Evolutionary conservation across 2,888 invertebrate genomes (phyloP).

Genomic region (Apodemia zela): DNA sequence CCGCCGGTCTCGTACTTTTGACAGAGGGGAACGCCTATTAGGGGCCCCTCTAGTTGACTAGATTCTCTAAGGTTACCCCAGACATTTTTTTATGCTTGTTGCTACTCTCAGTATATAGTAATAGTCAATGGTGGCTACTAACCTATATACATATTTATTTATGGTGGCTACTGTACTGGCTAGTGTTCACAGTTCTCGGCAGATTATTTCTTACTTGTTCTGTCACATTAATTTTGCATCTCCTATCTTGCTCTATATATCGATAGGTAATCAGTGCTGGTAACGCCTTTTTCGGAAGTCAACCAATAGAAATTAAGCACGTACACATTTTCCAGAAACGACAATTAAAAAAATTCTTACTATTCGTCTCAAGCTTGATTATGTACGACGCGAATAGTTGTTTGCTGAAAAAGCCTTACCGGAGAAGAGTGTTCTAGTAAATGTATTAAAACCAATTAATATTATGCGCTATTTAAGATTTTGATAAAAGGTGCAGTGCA

Average conservation of each 20-base stretch:
- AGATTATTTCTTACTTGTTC: conserved; percentile 2
- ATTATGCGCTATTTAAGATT: conserved; percentile 53
- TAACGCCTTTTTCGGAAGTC: conserved; percentile 42
- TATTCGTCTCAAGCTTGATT: conserved; percentile 53
- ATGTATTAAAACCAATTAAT: conserved; percentile 32
- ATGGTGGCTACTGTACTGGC: too few relatives aligned
- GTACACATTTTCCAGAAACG: conserved; percentile 53
- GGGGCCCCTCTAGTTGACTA: too few relatives aligned
- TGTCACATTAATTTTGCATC: conserved; percentile 17
- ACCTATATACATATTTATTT: too few relatives aligned
- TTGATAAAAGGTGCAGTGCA: conserved; percentile 29
- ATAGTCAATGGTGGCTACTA: too few relatives aligned
- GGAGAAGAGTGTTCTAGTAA: conserved; percentile 50
- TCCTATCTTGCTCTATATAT: conserved; percentile 38
- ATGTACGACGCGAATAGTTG: conserved; percentile 62
- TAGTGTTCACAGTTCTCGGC: too few relatives aligned
- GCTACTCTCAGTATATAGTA: too few relatives aligned
- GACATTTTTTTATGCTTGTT: too few relatives aligned
- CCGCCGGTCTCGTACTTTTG: too few relatives aligned
- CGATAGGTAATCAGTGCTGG: conserved; percentile 23
- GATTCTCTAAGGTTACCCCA: too few relatives aligned
- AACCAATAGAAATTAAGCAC: conserved; percentile 61
- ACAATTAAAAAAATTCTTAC: conserved; percentile 40
- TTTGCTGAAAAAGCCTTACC: conserved; percentile 51
- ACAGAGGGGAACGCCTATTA: too few relatives aligned